Conservation (phyloP, 2,113 vertebrate genomes). For the Polypterus senegalus region DNA sequence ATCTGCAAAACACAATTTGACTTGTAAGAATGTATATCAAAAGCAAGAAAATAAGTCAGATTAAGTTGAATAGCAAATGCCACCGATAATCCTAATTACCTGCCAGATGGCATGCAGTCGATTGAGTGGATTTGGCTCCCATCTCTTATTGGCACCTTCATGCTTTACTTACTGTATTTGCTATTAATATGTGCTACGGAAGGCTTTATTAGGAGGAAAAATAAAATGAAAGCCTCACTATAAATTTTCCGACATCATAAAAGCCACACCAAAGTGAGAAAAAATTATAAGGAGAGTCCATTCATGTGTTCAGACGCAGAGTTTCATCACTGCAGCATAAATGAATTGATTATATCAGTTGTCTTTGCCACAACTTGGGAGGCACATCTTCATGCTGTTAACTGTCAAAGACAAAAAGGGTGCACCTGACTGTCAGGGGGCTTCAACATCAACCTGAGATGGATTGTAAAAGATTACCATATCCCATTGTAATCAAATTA, state of each 20-base stretch:
- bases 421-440: not conserved
- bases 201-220: not conserved
- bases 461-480: slow-evolving; percentile 9
- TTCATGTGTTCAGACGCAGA: not conserved
- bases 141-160: not conserved
- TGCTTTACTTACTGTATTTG: not conserved
- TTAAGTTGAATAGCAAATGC: not conserved
- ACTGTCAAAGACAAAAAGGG: not conserved
- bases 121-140: slow-evolving; percentile 4
- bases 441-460: slow-evolving; percentile 2
- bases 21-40: no score
- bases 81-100: slow-evolving; percentile 5
- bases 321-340: not conserved
- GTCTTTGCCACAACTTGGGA: no score
- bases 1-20: no score
- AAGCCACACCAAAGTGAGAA: not conserved
- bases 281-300: not conserved
- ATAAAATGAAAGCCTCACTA: not conserved
- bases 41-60: no score
- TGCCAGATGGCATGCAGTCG: slow-evolving; percentile 8
- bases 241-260: not conserved
- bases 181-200: not conserved
- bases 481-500: slow-evolving; percentile 11
- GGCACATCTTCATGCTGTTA: not conserved
- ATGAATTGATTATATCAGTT: no score